These are phyloP conservation scores for Cynocephalus volans DNA, from an alignment of 2,113 vertebrate genomes.

Conservation along the genomic window DNA sequence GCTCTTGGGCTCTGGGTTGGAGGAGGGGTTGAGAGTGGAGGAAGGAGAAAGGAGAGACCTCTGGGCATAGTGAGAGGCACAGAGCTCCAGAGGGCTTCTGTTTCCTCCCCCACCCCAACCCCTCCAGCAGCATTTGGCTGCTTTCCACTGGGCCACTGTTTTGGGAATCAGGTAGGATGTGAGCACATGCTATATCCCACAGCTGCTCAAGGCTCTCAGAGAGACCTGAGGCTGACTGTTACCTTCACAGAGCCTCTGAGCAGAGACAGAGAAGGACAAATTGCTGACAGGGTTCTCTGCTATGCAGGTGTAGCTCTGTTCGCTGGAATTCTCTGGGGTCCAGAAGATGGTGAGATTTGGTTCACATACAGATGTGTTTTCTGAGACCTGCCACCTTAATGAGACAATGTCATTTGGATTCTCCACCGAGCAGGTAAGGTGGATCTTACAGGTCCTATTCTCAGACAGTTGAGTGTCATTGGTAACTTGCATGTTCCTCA, in stretches of 20 bases:
- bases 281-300: constrained; percentile 76
- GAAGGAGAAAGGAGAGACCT: not conserved
- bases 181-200: not conserved
- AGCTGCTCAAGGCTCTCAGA: not conserved
- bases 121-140: no score
- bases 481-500: constrained; percentile 53
- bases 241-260: constrained; percentile 74
- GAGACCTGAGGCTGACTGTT: not conserved
- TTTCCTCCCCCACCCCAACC: no score
- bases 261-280: constrained; percentile 25
- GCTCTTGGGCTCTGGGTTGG: not conserved
- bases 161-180: not conserved
- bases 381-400: constrained; percentile 57
- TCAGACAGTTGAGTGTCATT: not conserved
- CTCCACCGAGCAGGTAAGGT: constrained; percentile 66
- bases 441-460: constrained; percentile 66
- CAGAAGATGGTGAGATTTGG: constrained; percentile 71
- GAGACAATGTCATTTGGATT: not conserved
- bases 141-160: not conserved
- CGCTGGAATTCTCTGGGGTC: constrained; percentile 13
- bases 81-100: not conserved
- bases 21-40: not conserved
- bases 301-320: constrained; percentile 62
- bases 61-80: not conserved
- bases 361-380: not conserved